These are phyloP conservation scores for Buathra laborator DNA, from an alignment of 2,888 invertebrate genomes.

Conservation along the genomic window DNA sequence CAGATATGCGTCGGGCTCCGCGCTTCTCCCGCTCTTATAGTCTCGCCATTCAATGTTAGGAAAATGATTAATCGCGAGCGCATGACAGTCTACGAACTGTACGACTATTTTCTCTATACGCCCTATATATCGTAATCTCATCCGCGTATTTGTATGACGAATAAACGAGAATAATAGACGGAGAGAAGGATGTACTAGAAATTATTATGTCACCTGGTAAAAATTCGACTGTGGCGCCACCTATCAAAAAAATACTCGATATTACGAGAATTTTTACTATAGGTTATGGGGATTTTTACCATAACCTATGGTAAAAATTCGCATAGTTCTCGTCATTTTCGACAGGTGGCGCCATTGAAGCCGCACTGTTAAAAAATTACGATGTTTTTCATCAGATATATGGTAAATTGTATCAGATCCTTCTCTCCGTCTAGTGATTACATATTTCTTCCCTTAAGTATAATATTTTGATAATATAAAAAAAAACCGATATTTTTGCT, in stretches of 20 bases:
- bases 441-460: not conserved
- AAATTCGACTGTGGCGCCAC: too few species aligned
- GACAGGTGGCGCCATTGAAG: too few species aligned
- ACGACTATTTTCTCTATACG: conserved; percentile 29
- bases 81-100: conserved; percentile 59
- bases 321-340: too few species aligned
- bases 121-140: conserved; percentile 6
- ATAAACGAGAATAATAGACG: not conserved
- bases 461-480: not conserved
- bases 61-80: conserved; percentile 63
- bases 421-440: not conserved
- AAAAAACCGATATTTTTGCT: not conserved
- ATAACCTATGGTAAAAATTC: too few species aligned
- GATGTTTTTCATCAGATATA: too few species aligned
- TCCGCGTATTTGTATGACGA: not conserved
- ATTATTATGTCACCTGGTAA: too few species aligned
- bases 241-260: too few species aligned
- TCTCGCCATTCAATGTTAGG: conserved; percentile 55
- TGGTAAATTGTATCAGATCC: too few species aligned
- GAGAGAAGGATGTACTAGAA: too few species aligned
- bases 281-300: too few species aligned
- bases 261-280: too few species aligned
- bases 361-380: too few species aligned
- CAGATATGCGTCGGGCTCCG: conserved; percentile 57
- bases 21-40: conserved; percentile 19